Evolutionary conservation across 1,140 invertebrate species (phyloP).

Genomic region (Cardiocondyla obscurior): DNA sequence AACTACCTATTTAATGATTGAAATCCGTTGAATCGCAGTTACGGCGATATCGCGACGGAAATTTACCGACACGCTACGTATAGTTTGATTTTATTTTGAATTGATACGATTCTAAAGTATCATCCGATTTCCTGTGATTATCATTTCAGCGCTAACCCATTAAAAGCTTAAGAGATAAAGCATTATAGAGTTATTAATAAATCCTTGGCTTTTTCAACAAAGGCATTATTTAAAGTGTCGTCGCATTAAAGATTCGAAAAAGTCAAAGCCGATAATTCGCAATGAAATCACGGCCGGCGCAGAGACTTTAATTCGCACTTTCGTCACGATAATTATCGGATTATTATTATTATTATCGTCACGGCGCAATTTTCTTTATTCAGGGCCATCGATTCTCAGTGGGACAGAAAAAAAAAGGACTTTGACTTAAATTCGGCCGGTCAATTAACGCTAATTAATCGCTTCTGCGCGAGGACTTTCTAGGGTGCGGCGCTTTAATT

Average conservation of each 20-base stretch:
- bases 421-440: slow-evolving; percentile 39
- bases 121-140: background rate
- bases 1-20: slow-evolving; percentile 9
- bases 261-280: slow-evolving; percentile 9
- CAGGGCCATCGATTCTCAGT: background rate
- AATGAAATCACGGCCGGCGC: slow-evolving; percentile 20
- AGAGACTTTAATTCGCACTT: slow-evolving; percentile 40
- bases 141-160: background rate
- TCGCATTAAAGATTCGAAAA: slow-evolving; percentile 3
- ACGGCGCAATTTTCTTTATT: slow-evolving; percentile 34
- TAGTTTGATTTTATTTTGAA: background rate
- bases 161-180: background rate
- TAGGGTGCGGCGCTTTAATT: slow-evolving; percentile 25
- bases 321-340: slow-evolving; percentile 44
- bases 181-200: background rate
- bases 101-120: background rate
- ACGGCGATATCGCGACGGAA: slow-evolving; percentile 10
- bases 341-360: no score
- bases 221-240: background rate
- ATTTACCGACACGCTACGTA: slow-evolving; percentile 5
- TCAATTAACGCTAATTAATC: slow-evolving; percentile 62
- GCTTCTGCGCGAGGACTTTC: slow-evolving; percentile 17
- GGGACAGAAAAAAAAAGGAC: slow-evolving; percentile 41
- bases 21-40: background rate
- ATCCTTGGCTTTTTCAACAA: background rate